A percentile compares a stretch with the other conserved stretches of the same genome.
These are phyloP conservation scores for Aldrovandia affinis DNA, from an alignment of 2,797 vertebrate species.

Conservation along the genomic window DNA sequence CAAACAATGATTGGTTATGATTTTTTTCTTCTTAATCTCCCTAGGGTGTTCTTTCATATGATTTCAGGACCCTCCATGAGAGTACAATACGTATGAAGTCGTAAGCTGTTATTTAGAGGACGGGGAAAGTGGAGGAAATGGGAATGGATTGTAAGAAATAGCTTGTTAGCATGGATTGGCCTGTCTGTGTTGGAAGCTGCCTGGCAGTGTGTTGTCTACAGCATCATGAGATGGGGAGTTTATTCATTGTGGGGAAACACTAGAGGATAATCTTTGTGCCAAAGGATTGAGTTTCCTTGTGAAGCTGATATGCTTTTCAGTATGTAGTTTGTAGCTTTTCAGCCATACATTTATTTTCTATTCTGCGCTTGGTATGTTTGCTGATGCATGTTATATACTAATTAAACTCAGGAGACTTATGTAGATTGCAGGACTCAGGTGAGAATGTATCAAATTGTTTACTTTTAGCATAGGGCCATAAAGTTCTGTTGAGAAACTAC, in stretches of 20 bases:
- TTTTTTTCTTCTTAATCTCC: not conserved
- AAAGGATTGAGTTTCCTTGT: no score
- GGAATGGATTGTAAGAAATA: not conserved
- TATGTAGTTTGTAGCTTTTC: not conserved
- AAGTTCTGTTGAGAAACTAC: not conserved
- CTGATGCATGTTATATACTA: not conserved
- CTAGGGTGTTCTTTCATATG: conserved; percentile 3
- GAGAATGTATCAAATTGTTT: not conserved
- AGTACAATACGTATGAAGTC: not conserved
- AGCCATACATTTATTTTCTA: not conserved
- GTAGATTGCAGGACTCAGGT: not conserved
- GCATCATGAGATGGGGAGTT: not conserved
- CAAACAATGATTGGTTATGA: not conserved
- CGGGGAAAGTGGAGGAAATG: not conserved
- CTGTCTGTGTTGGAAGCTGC: not conserved
- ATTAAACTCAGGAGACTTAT: not conserved
- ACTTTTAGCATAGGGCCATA: not conserved
- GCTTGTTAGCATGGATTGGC: not conserved
- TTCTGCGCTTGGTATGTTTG: no score
- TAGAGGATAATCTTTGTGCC: not conserved
- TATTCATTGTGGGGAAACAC: not conserved
- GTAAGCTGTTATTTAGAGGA: not conserved
- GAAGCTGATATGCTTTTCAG: no score
- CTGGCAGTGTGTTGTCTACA: not conserved
- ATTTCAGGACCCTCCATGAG: not conserved